Evolutionary conservation across 2,888 invertebrate species (phyloP).

Genomic region (Cephus rjabovi): DNA sequence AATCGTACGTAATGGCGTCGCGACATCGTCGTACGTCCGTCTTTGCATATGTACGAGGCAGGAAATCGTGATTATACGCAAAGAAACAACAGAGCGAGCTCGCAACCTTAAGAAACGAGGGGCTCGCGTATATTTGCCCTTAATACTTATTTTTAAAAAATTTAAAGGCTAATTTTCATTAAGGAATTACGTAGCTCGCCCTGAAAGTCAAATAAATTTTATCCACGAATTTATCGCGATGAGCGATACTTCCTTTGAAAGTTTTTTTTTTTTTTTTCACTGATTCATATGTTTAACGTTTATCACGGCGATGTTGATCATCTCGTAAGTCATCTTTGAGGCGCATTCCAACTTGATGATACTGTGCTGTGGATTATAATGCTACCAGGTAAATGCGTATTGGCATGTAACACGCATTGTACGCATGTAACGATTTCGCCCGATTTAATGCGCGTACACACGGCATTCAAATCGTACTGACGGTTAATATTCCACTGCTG

Average conservation of each 20-base stretch:
- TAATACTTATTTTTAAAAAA: not conserved
- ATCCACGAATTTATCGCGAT: not conserved
- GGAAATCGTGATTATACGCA: slow-evolving; percentile 1
- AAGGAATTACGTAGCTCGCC: not conserved
- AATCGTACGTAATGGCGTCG: not conserved
- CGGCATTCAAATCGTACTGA: not conserved
- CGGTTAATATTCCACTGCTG: not conserved
- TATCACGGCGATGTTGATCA: not conserved
- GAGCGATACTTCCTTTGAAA: not conserved
- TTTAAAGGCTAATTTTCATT: not conserved
- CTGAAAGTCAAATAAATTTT: not conserved
- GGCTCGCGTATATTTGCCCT: not conserved
- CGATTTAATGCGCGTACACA: not conserved
- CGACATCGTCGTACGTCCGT: not conserved
- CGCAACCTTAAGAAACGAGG: not conserved
- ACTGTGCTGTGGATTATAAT: not conserved
- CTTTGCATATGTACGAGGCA: slow-evolving; percentile 1
- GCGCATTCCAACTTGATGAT: not conserved
- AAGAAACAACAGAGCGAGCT: not conserved
- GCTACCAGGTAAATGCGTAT: not conserved
- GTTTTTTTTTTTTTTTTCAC: not conserved
- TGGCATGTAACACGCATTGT: not conserved
- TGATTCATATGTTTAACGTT: not conserved
- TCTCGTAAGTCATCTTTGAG: not conserved
- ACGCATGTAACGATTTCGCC: not conserved